Conservation (phyloP, 2,797 vertebrate species). For the Morus bassanus region DNA sequence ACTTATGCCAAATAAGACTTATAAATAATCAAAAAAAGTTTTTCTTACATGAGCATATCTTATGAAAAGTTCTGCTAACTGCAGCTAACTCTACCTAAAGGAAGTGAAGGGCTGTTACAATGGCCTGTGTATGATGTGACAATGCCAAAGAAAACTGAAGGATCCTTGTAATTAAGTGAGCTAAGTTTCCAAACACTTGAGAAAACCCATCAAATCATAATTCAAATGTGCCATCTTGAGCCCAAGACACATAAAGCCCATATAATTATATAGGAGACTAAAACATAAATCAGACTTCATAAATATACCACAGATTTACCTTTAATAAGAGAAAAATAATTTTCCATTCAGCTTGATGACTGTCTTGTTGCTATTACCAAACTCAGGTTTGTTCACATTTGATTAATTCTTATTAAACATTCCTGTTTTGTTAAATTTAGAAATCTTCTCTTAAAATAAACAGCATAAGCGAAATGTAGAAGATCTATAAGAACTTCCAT, state of each 20-base stretch:
- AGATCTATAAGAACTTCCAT: neutral
- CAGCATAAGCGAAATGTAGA: neutral
- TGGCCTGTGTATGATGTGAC: fast-evolving
- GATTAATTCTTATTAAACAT: neutral
- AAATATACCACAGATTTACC: neutral
- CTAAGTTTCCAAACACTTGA: neutral
- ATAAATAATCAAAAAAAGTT: neutral
- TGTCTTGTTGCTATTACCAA: neutral
- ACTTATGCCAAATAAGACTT: neutral
- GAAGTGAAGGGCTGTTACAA: neutral
- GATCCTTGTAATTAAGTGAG: neutral
- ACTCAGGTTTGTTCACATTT: neutral
- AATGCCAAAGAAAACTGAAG: neutral
- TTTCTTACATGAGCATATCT: neutral
- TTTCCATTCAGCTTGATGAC: neutral
- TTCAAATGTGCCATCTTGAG: neutral
- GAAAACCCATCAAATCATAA: neutral
- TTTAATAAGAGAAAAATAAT: neutral
- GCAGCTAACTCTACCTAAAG: neutral
- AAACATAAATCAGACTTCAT: neutral
- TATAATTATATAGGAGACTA: neutral
- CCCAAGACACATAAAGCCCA: neutral
- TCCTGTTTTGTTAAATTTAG: neutral
- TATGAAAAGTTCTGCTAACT: fast-evolving
- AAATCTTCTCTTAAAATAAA: neutral